Percentiles rank a stretch among this genome's conserved stretches.
Evolutionary conservation across 2,113 vertebrate genomes (phyloP).

Genomic region (Pterocles burchelli): DNA sequence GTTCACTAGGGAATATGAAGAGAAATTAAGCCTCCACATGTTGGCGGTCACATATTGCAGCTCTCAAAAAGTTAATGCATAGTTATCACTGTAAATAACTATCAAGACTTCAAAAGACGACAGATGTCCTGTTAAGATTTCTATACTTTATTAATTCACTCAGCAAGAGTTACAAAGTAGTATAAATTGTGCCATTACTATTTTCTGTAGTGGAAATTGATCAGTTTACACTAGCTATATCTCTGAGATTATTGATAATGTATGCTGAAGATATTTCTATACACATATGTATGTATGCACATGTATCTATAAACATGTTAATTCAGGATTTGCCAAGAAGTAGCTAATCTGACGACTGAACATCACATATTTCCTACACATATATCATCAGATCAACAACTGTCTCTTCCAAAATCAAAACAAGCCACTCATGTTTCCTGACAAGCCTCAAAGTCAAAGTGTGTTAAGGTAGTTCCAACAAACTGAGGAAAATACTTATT

Average conservation of each 20-base stretch:
- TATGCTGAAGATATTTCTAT: neutral
- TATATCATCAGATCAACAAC: neutral
- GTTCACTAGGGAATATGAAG: neutral
- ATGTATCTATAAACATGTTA: neutral
- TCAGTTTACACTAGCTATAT: neutral
- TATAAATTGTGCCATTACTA: neutral
- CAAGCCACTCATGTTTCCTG: fast-evolving
- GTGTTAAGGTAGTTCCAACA: neutral
- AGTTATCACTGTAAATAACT: neutral
- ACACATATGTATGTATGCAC: neutral
- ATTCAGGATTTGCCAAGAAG: neutral
- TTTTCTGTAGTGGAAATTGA: too few relatives aligned
- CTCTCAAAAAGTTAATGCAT: neutral
- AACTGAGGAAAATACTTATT: neutral
- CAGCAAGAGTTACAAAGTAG: fast-evolving
- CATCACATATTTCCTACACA: fast-evolving
- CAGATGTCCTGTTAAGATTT: neutral
- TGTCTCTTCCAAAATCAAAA: neutral
- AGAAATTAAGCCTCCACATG: neutral
- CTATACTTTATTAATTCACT: neutral
- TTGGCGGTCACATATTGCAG: neutral
- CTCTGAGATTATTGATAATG: neutral
- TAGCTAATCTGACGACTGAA: neutral
- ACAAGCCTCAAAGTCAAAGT: neutral
- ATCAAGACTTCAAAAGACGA: neutral